Base-by-base conservation (phyloP, 2,888 invertebrate species). In the Rhingia rostrata region DNA sequence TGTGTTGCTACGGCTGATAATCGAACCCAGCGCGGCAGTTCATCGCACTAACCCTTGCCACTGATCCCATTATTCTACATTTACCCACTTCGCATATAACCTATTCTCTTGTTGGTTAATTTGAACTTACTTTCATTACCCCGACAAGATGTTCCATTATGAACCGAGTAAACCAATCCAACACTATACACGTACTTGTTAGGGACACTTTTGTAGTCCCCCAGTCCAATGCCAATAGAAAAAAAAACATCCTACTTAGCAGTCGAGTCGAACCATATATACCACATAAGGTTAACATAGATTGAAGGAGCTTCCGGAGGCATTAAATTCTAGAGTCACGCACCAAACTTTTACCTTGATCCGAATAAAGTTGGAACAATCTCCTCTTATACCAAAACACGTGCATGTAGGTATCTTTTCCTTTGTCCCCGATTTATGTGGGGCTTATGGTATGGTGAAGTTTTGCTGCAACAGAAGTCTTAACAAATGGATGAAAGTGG, bases 281-380 rank as follows among this genome's bases (percentile, higher is more conserved):
- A 63, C 78, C 83, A 83, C 73, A 66, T 83, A 86, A 86, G 87
- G 87, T 89, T 88, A 90, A 89, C 89, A 90, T 90, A 90, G 90
- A 90, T 90, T 90, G 90, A 89, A 90, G 89, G 88, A 89, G 89
- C 90, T 90, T 90, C 90, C 90, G 90, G 89, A 87, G 87, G 88
- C 88, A 89, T 89, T 90, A 91, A 90, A 90, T 91, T 88, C 89
- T 88, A 88, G 88, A 90, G 91, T 91, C 90, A 90, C 90, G 90
- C 90, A 90, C 90, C 45, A 84, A 86, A 84, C 70, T 84, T 86
- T 86, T 81, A 78, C 86, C 81, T 81, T 83, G 86, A 86, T 84
- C 83, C 77, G 64, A 88, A 87, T 79, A 83, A 79, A 73, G 67
- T 67, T 69, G 51, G 41, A 73, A 67, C 51, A 83, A 67, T 74